phyloP scores from a whole-genome alignment of 2,888 invertebrate species.

The Sussaba pulchella region DNA sequence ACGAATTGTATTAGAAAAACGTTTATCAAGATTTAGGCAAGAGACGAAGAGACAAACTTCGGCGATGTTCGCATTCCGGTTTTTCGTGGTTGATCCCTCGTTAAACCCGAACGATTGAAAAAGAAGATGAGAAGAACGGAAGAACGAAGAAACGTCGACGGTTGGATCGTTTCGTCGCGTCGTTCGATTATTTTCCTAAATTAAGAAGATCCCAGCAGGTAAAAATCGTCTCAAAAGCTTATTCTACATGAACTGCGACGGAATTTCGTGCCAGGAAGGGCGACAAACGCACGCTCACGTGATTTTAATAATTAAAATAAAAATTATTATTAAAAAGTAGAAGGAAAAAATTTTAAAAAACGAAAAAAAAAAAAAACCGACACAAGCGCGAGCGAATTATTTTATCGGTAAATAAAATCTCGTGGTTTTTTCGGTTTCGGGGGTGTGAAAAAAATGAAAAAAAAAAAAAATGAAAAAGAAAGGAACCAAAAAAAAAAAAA shows the following conservation, averaged over 20 bases:
- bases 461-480: conserved; percentile 14
- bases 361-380: conserved; percentile 27
- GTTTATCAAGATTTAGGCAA: conserved; percentile 72
- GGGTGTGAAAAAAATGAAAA: conserved; percentile 48
- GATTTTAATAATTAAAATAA: conserved; percentile 19
- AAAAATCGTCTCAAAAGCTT: conserved; percentile 74
- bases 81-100: conserved; percentile 10
- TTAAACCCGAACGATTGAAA: conserved; percentile 25
- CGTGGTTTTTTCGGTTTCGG: conserved; percentile 50
- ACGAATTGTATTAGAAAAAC: conserved; percentile 65
- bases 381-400: conserved; percentile 33
- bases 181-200: conserved; percentile 74
- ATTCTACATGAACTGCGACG: conserved; percentile 52
- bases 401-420: conserved; percentile 35
- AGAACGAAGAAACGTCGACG: not conserved
- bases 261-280: conserved; percentile 10
- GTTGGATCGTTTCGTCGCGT: conserved; percentile 52
- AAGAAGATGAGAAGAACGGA: conserved; percentile 36
- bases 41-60: conserved; percentile 38
- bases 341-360: conserved; percentile 25
- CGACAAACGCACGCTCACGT: conserved; percentile 49
- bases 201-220: conserved; percentile 79
- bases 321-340: conserved; percentile 7
- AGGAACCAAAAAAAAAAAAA: conserved; percentile 19
- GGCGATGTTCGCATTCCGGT: not conserved